Base-by-base conservation (phyloP, 1,140 invertebrate species). In the Zophobas morio region DNA sequence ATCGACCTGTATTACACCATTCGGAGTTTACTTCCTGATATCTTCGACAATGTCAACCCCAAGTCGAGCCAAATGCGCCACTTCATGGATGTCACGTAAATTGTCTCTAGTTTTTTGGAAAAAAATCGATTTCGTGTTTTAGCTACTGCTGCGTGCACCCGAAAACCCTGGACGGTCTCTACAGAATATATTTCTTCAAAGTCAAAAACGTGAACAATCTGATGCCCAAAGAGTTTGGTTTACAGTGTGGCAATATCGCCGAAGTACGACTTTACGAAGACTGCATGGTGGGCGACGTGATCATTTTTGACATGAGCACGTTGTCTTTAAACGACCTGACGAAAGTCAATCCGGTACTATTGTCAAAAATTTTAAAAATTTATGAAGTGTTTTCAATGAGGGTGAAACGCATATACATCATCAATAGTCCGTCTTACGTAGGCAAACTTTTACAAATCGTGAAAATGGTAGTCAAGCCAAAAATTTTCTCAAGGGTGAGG, bases 1-100 rank as follows among this genome's bases (percentile, higher is more conserved):
- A 57, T 74, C 2, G 74, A 75, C 20, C 57, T 75, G 74, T 75
- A 75, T 6, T 75, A 75, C 34, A 75, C 74, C 8, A 63, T 75
- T 32, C 35, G 74, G 33, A 34, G n/a, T 1, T 32, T 75, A 20
- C 35, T 42, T 2, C 74, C 74, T 34, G 74, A 75, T 66, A 8
- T 60, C 1, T 75, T 40, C n/a, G 74, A 75, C 3, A 4, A 56
- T 20, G 3, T 3, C 53, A 20, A 56, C 20, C 53, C 53, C 20
- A 56, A 56, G 20, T 35, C 20, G 53, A 4, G 3, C 5, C 20
- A 5, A 3, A 56, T 56, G 20, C 4, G 20, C 3, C 3, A 56
- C 5, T 20, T 5, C 20, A 56, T 35, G 34, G 20, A 56, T 5
- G 34, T 32, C 3, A 35, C 3, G 53, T 56, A 56, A 56, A 20